These are phyloP conservation scores for Diarsia dahlii DNA, from an alignment of 2,888 invertebrate genomes.

Conservation along the genomic window DNA sequence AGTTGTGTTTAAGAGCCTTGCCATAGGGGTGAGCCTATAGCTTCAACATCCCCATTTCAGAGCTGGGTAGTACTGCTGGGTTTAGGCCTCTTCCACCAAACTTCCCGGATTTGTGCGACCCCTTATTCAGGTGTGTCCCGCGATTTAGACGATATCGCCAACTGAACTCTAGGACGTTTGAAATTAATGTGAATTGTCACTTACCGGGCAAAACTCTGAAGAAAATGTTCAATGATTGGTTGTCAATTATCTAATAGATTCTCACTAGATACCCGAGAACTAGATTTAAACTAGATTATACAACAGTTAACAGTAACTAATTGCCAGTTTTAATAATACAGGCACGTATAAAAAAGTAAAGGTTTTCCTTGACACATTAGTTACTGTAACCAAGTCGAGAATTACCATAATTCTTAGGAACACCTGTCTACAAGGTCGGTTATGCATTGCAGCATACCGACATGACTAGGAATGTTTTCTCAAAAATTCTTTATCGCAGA, in stretches of 20 bases:
- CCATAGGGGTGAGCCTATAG: too few relatives aligned
- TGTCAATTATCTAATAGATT: not conserved
- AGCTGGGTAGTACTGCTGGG: too few relatives aligned
- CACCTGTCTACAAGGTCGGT: constrained; percentile 17
- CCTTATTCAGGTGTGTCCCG: too few relatives aligned
- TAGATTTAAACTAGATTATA: constrained; percentile 14
- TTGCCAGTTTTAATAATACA: constrained; percentile 20
- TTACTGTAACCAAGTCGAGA: constrained; percentile 12
- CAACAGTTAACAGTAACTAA: constrained; percentile 4
- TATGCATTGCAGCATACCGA: constrained; percentile 13
- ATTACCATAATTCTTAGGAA: constrained; percentile 46
- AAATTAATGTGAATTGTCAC: not conserved
- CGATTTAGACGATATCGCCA: too few relatives aligned
- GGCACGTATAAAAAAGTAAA: constrained; percentile 20
- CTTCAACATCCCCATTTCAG: too few relatives aligned
- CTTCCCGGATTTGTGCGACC: too few relatives aligned
- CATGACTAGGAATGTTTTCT: constrained; percentile 40
- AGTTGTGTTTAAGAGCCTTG: too few relatives aligned
- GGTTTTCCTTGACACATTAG: constrained; percentile 42
- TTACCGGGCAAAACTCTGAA: not conserved
- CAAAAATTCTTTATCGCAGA: constrained; percentile 40
- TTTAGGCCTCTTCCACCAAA: too few relatives aligned
- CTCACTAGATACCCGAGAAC: not conserved
- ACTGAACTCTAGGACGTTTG: too few relatives aligned
- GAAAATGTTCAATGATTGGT: not conserved